phyloP scores from a whole-genome alignment of 2,888 invertebrate genomes.

The Cosmia trapezina region DNA sequence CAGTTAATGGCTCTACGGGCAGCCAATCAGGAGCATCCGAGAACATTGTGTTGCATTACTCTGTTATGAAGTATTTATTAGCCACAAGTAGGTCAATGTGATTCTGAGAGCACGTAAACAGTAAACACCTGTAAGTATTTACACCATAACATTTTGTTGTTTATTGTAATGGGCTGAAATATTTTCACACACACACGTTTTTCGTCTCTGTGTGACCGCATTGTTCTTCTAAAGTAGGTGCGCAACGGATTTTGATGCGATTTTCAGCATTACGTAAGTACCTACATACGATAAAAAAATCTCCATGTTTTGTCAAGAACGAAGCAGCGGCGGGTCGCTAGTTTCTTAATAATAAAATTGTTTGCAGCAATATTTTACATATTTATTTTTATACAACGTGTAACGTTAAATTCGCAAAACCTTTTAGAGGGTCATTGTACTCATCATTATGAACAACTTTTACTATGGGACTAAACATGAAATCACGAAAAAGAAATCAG shows the following conservation, averaged over 20 bases:
- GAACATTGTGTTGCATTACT: constrained; percentile 25
- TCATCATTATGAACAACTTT: too few relatives aligned
- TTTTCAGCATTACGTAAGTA: neutral
- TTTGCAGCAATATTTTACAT: too few relatives aligned
- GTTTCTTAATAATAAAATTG: neutral
- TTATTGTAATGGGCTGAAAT: constrained; percentile 23
- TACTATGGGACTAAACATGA: too few relatives aligned
- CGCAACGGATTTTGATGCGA: neutral
- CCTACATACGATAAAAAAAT: neutral
- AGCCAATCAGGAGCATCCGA: constrained; percentile 32
- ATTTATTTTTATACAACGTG: too few relatives aligned
- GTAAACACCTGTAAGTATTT: constrained; percentile 38
- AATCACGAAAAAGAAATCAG: too few relatives aligned
- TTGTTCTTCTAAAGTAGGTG: neutral
- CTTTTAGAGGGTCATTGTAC: too few relatives aligned
- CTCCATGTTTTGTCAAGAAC: neutral
- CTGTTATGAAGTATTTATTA: constrained; percentile 47
- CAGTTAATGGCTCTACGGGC: constrained; percentile 33
- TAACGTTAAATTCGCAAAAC: too few relatives aligned
- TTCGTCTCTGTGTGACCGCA: neutral
- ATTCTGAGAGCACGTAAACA: constrained; percentile 37
- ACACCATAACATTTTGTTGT: constrained; percentile 31
- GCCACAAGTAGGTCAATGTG: constrained; percentile 53
- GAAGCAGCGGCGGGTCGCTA: neutral
- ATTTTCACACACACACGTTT: neutral